Evolutionary conservation across 2,888 invertebrate genomes (phyloP).

Genomic region (Aricia artaxerxes): DNA sequence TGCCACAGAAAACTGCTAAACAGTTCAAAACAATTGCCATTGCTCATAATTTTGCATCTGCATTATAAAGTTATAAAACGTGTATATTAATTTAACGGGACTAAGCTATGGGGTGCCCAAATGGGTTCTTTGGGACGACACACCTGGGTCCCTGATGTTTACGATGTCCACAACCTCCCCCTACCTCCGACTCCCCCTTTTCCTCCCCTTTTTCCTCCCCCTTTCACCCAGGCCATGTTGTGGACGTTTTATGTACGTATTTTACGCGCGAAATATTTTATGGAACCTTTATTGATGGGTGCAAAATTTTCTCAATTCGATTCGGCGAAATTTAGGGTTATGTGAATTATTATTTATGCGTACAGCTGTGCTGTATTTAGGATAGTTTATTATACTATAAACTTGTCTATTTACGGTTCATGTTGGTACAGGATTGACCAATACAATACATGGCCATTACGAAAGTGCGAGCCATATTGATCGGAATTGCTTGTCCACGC

Average conservation of each 20-base stretch:
- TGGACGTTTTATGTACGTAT: conserved; percentile 6
- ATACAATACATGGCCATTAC: too few species aligned
- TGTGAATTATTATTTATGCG: background rate
- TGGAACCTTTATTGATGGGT: conserved; percentile 1
- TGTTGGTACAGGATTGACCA: too few species aligned
- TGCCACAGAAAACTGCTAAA: too few species aligned
- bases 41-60: background rate
- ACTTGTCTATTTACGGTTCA: background rate
- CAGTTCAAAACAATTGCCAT: too few species aligned
- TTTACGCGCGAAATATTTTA: conserved; percentile 2
- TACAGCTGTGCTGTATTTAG: background rate
- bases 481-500: too few species aligned
- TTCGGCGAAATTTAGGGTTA: background rate
- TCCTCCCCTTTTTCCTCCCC: background rate
- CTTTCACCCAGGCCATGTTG: background rate
- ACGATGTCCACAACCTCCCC: background rate
- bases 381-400: background rate
- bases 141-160: conserved; percentile 2
- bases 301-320: conserved; percentile 4
- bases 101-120: conserved; percentile 13
- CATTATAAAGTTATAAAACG: background rate
- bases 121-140: conserved; percentile 4
- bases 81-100: conserved; percentile 7
- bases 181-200: background rate
- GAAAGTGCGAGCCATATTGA: too few species aligned